Percentiles rank a stretch among this genome's conserved stretches.
These are phyloP conservation scores for Gastrophryne carolinensis DNA, from an alignment of 2,797 vertebrate species.

Conservation along the genomic window DNA sequence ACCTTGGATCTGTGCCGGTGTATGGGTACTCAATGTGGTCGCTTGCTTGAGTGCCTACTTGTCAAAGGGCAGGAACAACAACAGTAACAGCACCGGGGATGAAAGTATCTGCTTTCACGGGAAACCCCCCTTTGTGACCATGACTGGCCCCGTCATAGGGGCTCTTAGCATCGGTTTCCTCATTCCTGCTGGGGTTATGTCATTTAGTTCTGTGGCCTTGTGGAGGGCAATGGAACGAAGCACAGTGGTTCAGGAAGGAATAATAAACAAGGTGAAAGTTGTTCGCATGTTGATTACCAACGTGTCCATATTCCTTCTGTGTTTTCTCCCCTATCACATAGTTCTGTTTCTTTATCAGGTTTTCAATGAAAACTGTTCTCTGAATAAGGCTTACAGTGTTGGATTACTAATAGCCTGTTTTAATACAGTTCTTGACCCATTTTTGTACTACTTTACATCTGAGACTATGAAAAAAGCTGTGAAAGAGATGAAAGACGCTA, in stretches of 20 bases:
- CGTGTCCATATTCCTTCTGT: conserved; percentile 66
- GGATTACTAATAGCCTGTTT: conserved; percentile 65
- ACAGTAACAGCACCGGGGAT: accelerated
- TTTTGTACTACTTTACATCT: conserved; percentile 72
- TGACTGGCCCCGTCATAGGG: conserved; percentile 20
- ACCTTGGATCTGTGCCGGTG: conserved; percentile 60
- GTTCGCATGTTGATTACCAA: conserved; percentile 64
- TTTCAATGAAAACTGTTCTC: neutral
- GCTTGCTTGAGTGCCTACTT: conserved; percentile 53
- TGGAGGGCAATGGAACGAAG: conserved; percentile 62
- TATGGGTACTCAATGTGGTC: conserved; percentile 67
- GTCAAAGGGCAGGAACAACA: neutral
- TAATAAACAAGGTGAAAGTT: conserved; percentile 67
- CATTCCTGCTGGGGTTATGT: conserved; percentile 63
- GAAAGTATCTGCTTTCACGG: conserved; percentile 58
- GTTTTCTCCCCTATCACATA: conserved; percentile 72
- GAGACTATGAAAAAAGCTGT: conserved; percentile 66
- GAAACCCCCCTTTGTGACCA: conserved; percentile 55
- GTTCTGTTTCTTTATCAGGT: conserved; percentile 54
- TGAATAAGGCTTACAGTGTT: conserved; percentile 46
- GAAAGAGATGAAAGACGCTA: conserved; percentile 21
- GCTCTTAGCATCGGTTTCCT: conserved; percentile 63
- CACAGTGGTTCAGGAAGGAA: conserved; percentile 60
- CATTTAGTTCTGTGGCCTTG: conserved; percentile 65
- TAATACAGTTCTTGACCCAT: conserved; percentile 70